Conservation (phyloP, 1,140 invertebrate genomes). For the Kradibia gibbosae region DNA sequence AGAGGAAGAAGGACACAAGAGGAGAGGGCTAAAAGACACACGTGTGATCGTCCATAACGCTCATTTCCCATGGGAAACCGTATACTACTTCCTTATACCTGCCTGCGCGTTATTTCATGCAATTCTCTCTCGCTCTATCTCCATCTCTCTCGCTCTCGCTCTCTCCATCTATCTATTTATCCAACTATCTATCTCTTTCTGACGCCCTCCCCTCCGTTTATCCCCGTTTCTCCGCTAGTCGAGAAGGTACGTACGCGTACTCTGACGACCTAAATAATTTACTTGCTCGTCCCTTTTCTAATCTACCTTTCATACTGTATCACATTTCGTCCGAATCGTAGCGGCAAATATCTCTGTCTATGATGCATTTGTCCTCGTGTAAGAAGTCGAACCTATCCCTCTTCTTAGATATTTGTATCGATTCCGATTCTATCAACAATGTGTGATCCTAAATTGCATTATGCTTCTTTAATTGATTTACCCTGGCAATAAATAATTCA, state of each 20-base stretch:
- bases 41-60: constrained; percentile 61
- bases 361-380: too few relatives aligned
- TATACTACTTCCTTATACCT: constrained; percentile 46
- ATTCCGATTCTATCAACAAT: too few relatives aligned
- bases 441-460: too few relatives aligned
- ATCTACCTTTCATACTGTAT: background rate
- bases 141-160: constrained; percentile 10
- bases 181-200: too few relatives aligned
- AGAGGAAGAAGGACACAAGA: background rate
- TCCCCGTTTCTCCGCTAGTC: too few relatives aligned
- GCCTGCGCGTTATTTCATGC: background rate
- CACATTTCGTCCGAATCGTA: background rate
- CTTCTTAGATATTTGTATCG: background rate
- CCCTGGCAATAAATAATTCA: too few relatives aligned
- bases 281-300: constrained; percentile 2
- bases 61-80: constrained; percentile 70
- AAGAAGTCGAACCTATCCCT: constrained; percentile 8
- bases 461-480: too few relatives aligned
- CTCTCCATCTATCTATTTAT: too few relatives aligned
- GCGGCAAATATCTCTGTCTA: background rate
- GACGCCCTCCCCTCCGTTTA: background rate
- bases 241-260: background rate
- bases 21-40: constrained; percentile 10
- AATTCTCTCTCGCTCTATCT: constrained; percentile 10
- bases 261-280: constrained; percentile 28